Conservation (phyloP, 1,140 invertebrate genomes). For the Stegodyphus dumicola region DNA sequence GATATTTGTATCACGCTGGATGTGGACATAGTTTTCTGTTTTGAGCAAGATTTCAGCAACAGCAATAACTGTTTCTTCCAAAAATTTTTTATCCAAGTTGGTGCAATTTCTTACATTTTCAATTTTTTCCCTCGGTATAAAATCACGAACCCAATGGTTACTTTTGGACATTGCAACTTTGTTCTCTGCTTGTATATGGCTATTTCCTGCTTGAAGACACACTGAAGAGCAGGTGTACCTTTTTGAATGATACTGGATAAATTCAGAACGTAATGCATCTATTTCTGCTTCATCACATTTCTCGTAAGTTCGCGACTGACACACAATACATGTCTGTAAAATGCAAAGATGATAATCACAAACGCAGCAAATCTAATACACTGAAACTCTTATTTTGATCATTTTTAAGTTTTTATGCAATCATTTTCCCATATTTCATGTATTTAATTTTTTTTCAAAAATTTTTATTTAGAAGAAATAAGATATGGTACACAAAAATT, state of each 20-base stretch:
- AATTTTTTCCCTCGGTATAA: slow-evolving; percentile 75
- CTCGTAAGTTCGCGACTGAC: slow-evolving; percentile 71
- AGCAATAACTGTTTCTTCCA: slow-evolving; percentile 75
- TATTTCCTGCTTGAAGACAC: not conserved
- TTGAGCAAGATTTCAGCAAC: slow-evolving; percentile 73
- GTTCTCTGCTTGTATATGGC: not conserved
- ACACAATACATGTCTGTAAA: slow-evolving; percentile 79
- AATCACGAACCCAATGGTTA: slow-evolving; percentile 66
- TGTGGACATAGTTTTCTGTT: slow-evolving; percentile 68
- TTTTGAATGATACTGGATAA: slow-evolving; percentile 11
- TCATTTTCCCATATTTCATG: no score
- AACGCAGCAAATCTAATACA: no score
- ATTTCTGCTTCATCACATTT: slow-evolving; percentile 61
- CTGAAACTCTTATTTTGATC: no score
- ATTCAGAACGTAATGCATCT: slow-evolving; percentile 59
- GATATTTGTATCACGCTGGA: slow-evolving; percentile 62
- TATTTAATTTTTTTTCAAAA: no score
- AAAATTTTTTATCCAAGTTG: slow-evolving; percentile 77
- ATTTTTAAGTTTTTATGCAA: no score
- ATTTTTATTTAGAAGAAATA: no score
- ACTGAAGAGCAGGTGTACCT: not conserved
- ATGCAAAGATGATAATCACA: no score
- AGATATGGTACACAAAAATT: no score
- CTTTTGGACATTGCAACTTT: not conserved
- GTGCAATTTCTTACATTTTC: slow-evolving; percentile 89